Percentiles rank a stretch among this genome's conserved stretches.
Evolutionary conservation across 2,888 invertebrate species (phyloP).

Genomic region (Philopedon plagiatum): DNA sequence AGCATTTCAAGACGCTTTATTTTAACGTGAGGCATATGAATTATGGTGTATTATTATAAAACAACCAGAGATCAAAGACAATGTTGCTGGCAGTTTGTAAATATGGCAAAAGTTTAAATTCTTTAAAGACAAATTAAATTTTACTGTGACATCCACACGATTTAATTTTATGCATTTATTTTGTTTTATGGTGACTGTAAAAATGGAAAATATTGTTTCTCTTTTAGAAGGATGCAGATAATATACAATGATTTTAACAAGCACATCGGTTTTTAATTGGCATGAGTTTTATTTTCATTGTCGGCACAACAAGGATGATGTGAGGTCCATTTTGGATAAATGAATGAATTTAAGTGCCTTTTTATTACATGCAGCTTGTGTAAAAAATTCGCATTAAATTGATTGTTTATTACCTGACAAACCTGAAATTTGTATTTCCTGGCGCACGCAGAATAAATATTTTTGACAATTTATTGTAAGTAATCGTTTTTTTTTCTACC

Average conservation of each 20-base stretch:
- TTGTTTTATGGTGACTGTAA: background rate
- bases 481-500: too few species aligned
- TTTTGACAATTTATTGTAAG: too few species aligned
- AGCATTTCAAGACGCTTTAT: conserved; percentile 39
- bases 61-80: conserved; percentile 45
- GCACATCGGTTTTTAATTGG: conserved; percentile 9
- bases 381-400: too few species aligned
- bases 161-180: conserved; percentile 23
- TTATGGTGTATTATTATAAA: conserved; percentile 42
- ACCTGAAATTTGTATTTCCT: too few species aligned
- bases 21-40: conserved; percentile 21
- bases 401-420: too few species aligned
- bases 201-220: conserved; percentile 24
- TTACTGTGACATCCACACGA: conserved; percentile 19
- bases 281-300: background rate
- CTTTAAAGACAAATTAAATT: conserved; percentile 42
- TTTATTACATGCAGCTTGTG: background rate
- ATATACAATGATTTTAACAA: conserved; percentile 31
- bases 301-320: background rate
- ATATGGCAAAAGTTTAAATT: conserved; percentile 41
- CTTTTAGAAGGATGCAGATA: background rate
- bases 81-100: conserved; percentile 42
- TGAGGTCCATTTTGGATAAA: background rate
- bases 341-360: background rate
- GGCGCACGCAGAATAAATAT: too few species aligned